These are phyloP conservation scores for Dipodomys ordii DNA, from an alignment of 2,113 vertebrate genomes.

Conservation along the genomic window DNA sequence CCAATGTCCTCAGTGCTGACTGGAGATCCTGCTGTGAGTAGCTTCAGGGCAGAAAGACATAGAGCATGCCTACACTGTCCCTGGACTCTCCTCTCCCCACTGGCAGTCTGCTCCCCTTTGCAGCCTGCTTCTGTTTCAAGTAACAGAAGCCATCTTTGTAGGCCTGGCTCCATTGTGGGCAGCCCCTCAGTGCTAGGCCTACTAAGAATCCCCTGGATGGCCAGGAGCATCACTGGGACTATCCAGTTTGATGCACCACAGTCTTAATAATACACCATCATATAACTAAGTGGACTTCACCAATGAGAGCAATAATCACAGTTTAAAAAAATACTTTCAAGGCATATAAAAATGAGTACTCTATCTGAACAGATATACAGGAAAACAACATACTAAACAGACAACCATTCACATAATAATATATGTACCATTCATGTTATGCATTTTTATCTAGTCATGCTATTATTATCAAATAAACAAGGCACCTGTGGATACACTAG, in stretches of 20 bases:
- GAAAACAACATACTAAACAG: constrained; percentile 9
- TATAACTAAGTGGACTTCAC: background rate
- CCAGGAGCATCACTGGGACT: no score
- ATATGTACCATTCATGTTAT: background rate
- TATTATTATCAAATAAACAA: constrained; percentile 43
- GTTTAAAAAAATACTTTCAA: constrained; percentile 30
- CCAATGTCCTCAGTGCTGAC: no score
- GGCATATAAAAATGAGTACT: background rate
- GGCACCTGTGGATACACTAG: background rate
- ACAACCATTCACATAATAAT: background rate
- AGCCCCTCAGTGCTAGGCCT: no score
- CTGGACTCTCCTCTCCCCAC: no score
- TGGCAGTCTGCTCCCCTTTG: no score
- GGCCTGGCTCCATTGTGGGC: no score
- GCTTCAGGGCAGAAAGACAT: no score
- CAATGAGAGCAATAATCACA: background rate
- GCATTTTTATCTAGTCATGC: background rate
- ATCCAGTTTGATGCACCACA: background rate
- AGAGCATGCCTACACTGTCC: no score
- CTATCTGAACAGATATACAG: constrained; percentile 4
- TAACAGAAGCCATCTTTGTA: no score
- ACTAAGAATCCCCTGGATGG: no score
- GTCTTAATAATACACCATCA: background rate
- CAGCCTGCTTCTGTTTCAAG: no score
- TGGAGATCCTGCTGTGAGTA: no score